Evolutionary conservation across 1,140 invertebrate genomes (phyloP).

Genomic region (Lanistes nyassanus): DNA sequence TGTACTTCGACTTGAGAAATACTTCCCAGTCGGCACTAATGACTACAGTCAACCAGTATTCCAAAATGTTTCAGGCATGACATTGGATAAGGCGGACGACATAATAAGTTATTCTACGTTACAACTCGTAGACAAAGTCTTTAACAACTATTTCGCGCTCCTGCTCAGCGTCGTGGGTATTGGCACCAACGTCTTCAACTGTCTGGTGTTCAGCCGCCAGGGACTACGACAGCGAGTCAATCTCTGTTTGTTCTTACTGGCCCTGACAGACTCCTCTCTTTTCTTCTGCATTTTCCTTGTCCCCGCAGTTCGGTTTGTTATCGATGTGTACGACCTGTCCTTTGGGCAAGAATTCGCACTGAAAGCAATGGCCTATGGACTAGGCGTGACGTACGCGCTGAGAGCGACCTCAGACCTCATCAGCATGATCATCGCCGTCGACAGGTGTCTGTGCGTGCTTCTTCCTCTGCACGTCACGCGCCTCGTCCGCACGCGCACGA

Average conservation of each 20-base stretch:
- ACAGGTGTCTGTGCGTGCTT: constrained; percentile 6
- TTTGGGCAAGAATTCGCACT: neutral
- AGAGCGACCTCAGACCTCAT: neutral
- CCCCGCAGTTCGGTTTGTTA: neutral
- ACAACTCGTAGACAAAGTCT: too few relatives aligned
- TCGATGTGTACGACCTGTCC: neutral
- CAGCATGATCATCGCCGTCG: neutral
- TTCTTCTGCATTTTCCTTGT: neutral
- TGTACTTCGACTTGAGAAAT: too few relatives aligned
- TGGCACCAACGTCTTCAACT: constrained; percentile 5
- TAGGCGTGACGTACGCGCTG: neutral
- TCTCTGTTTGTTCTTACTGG: neutral
- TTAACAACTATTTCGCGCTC: too few relatives aligned
- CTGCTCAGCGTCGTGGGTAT: neutral
- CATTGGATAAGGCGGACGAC: too few relatives aligned
- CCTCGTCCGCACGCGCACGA: neutral
- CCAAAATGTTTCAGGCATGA: too few relatives aligned
- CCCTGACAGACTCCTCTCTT: neutral
- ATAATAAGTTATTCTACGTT: too few relatives aligned
- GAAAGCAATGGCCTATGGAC: neutral
- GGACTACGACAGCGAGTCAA: neutral
- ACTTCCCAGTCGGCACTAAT: too few relatives aligned
- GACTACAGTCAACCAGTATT: too few relatives aligned
- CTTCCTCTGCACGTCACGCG: neutral
- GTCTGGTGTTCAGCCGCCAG: constrained; percentile 1